Conservation (phyloP, 1,140 invertebrate genomes). For the Lasioglossum baleicum region DNA sequence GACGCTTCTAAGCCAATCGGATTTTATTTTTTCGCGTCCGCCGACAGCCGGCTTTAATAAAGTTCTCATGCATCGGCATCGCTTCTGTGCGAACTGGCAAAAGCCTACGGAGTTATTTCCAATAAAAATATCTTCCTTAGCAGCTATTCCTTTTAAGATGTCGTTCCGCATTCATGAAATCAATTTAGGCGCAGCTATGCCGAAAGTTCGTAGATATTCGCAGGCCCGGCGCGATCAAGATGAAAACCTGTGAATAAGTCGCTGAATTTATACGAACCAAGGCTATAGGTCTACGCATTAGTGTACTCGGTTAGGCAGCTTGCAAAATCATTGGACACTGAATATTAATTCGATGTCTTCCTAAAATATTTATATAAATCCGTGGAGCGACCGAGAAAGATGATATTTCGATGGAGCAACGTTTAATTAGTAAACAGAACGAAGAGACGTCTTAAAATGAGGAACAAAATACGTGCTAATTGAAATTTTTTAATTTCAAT, state of each 20-base stretch:
- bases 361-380: no score
- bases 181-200: conserved; percentile 16
- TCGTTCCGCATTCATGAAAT: conserved; percentile 9
- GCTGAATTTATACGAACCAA: conserved; percentile 1
- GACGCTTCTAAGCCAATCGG: conserved; percentile 12
- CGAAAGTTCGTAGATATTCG: conserved; percentile 41
- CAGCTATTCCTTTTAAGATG: conserved; percentile 55
- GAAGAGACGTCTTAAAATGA: no score
- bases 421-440: no score
- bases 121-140: conserved; percentile 56
- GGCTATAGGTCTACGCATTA: no score
- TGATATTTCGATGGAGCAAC: no score
- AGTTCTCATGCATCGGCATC: conserved; percentile 41
- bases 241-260: conserved; percentile 44
- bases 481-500: no score
- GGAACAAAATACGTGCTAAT: no score
- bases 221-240: conserved; percentile 13
- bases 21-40: conserved; percentile 42
- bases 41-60: conserved; percentile 50
- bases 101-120: conserved; percentile 47
- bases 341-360: no score
- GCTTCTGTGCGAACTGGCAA: conserved; percentile 52
- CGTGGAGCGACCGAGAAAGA: no score
- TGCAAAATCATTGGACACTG: no score
- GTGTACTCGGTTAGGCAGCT: no score